Conservation (phyloP, 1,140 invertebrate species). For the Drosophila sulfurigaster region DNA sequence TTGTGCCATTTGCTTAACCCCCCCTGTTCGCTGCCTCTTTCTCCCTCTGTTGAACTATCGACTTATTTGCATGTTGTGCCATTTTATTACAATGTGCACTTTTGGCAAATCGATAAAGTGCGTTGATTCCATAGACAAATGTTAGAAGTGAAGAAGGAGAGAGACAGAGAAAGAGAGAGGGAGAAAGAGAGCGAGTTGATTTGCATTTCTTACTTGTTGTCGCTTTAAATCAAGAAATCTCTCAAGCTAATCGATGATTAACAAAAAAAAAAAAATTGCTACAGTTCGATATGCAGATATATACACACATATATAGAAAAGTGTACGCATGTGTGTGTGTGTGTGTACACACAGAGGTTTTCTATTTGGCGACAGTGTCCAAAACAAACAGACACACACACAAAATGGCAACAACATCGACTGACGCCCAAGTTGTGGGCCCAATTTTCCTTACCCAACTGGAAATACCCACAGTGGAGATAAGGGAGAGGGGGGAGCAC, state of each 20-base stretch:
- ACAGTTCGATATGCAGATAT: slow-evolving; percentile 23
- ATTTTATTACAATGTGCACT: slow-evolving; percentile 51
- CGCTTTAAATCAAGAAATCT: slow-evolving; percentile 36
- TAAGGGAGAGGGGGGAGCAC: neutral
- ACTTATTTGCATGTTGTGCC: slow-evolving; percentile 74
- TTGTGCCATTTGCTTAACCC: slow-evolving; percentile 20
- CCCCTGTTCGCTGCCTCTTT: neutral
- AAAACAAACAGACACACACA: slow-evolving; percentile 55
- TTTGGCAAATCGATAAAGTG: slow-evolving; percentile 56
- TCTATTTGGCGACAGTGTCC: slow-evolving; percentile 76
- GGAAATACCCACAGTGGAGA: slow-evolving; percentile 51
- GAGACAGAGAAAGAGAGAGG: neutral
- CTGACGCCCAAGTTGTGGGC: slow-evolving; percentile 28
- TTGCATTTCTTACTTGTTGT: slow-evolving; percentile 17
- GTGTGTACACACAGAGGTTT: slow-evolving; percentile 44
- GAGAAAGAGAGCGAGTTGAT: neutral
- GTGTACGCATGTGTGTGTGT: slow-evolving; percentile 12
- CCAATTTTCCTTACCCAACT: slow-evolving; percentile 40
- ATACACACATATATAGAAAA: slow-evolving; percentile 16
- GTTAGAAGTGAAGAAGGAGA: neutral
- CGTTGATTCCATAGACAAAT: slow-evolving; percentile 29
- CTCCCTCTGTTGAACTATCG: slow-evolving; percentile 40
- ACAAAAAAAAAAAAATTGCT: slow-evolving; percentile 11
- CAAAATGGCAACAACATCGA: slow-evolving; percentile 75
- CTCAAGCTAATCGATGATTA: slow-evolving; percentile 46